Evolutionary conservation across 2,113 vertebrate species (phyloP), one percentile per base, ranked within the genome.

Genomic region (Nothocercus julius): DNA sequence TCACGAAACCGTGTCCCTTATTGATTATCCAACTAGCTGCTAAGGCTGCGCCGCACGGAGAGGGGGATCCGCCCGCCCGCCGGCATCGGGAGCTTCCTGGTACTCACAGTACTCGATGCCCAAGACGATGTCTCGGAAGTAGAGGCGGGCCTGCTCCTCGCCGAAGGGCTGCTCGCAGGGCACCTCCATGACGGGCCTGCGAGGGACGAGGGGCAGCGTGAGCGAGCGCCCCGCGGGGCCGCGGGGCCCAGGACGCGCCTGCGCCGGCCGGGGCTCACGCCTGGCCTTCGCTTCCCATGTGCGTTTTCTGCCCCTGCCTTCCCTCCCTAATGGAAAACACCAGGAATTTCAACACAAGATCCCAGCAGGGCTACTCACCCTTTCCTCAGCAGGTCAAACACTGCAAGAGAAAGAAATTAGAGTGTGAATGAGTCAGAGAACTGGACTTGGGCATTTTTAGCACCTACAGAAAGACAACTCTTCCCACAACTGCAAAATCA

Each of bases 101-200:
- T 93, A 99, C 99, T 99, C 96, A 99, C 99, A 87, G 97, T 99
- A 99, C 96, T 99, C 99, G 0, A 99, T 99, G 85, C 99, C 99
- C 95, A 99, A 97, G 92, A 99, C 98, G 63, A 99, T 97, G 91
- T 99, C 99, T 97, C 99, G 98, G 96, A 99, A 98, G 97, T 99
- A 99, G 68, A 98, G 92, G 40, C 99, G 98, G 10, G 99, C 98
- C 97, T 99, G 98, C 63, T 99, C 98, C 96, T 99, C 99, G 1
- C 98, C 97, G 94, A 99, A 98, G 42, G 98, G 98, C 66, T 92
- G 95, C 36, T 99, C 98, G 11, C 98, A 98, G 5, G 99, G 99
- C 13, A 99, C 99, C 85, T 99, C 99, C 99, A 99, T 99, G 90
- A 99, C 99, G 2, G 99, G 99, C 69, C 99, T 99, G 72, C 32